Conservation (phyloP, 1,140 invertebrate genomes). For the Drosophila malerkotliana region DNA sequence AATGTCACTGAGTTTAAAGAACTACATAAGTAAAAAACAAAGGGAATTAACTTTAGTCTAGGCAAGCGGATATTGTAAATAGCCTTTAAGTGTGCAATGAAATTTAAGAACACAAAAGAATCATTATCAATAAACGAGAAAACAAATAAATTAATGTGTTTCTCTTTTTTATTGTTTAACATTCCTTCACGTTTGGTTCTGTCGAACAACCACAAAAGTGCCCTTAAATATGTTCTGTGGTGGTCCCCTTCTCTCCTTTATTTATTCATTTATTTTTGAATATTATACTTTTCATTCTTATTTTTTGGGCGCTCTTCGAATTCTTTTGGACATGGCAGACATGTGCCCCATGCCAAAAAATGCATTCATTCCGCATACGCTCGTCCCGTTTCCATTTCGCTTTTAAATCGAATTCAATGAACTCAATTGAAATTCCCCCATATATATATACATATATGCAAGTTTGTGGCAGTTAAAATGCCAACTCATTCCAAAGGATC, state of each 20-base stretch:
- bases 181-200: not conserved
- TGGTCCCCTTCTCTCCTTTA: constrained; percentile 6
- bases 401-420: constrained; percentile 81
- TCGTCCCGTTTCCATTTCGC: constrained; percentile 53
- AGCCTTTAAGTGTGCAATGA: constrained; percentile 66
- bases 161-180: not conserved
- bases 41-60: constrained; percentile 27
- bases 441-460: constrained; percentile 54
- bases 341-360: constrained; percentile 34
- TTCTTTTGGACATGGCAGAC: constrained; percentile 17
- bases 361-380: constrained; percentile 6
- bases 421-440: constrained; percentile 74
- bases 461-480: constrained; percentile 68
- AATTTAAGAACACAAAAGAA: constrained; percentile 59
- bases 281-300: constrained; percentile 1
- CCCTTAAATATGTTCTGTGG: constrained; percentile 56
- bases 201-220: constrained; percentile 58
- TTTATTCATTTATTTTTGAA: constrained; percentile 30
- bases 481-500: constrained; percentile 1
- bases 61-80: constrained; percentile 66
- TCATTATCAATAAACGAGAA: constrained; percentile 65
- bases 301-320: constrained; percentile 19
- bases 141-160: constrained; percentile 21
- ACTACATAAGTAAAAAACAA: not conserved
- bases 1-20: constrained; percentile 31